Conservation (phyloP, 1,140 invertebrate species). For the Rhyzopertha dominica region DNA sequence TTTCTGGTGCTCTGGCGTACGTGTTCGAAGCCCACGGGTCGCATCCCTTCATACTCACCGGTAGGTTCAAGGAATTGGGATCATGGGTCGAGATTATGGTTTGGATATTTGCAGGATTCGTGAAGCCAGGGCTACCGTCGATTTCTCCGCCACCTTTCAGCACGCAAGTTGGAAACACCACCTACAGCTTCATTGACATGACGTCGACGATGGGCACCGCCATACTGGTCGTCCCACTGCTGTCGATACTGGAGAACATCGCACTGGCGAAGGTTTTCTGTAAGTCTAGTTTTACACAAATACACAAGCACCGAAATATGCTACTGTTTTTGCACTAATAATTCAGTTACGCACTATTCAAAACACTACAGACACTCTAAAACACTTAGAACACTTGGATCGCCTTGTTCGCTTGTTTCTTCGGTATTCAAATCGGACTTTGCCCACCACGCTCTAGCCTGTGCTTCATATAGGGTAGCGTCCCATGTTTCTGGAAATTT, state of each 20-base stretch:
- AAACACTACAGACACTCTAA: no score
- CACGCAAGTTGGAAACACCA: slow-evolving; percentile 57
- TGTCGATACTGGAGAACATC: slow-evolving; percentile 79
- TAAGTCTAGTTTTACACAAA: slow-evolving; percentile 70
- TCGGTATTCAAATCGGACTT: no score
- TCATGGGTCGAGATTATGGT: neutral
- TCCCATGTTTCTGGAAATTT: no score
- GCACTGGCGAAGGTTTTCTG: slow-evolving; percentile 76
- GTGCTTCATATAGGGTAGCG: no score
- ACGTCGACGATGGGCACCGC: slow-evolving; percentile 63
- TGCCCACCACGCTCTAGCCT: no score
- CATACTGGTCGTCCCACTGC: slow-evolving; percentile 70
- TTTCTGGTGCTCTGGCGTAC: slow-evolving; percentile 62
- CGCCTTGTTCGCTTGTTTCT: no score
- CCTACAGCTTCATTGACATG: slow-evolving; percentile 63
- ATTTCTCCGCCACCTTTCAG: slow-evolving; percentile 60
- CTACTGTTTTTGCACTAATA: no score
- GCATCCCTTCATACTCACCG: slow-evolving; percentile 64
- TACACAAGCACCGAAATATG: no score
- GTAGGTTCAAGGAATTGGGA: slow-evolving; percentile 35
- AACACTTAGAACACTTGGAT: no score
- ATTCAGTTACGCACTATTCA: no score
- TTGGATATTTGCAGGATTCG: slow-evolving; percentile 48
- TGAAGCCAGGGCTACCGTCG: slow-evolving; percentile 64
- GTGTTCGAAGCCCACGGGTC: slow-evolving; percentile 56